phyloP scores from a whole-genome alignment of 1,140 invertebrate genomes.

The Ceratina japonica region DNA sequence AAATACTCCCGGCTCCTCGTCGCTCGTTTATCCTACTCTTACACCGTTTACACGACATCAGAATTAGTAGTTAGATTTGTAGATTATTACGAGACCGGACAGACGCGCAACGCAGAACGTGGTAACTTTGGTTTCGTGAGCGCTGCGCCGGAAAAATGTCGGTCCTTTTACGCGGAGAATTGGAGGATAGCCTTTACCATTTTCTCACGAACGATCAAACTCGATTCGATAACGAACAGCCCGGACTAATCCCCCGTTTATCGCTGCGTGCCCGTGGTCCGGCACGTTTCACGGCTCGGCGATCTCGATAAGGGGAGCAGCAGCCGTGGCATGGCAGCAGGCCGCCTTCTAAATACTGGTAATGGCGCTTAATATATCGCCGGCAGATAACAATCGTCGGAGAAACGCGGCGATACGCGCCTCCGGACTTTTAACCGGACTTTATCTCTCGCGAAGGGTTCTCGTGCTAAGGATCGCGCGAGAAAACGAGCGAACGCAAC shows the following conservation, averaged over 20 bases:
- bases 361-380: constrained; percentile 74
- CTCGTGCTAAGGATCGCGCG: constrained; percentile 53
- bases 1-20: too few species aligned
- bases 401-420: constrained; percentile 69
- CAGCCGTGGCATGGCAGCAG: constrained; percentile 50
- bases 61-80: too few species aligned
- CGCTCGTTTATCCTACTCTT: too few species aligned
- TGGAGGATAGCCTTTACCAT: not conserved
- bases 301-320: constrained; percentile 69
- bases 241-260: constrained; percentile 47
- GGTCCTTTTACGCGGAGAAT: not conserved
- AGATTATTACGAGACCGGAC: too few species aligned
- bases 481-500: constrained; percentile 64
- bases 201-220: constrained; percentile 31
- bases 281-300: constrained; percentile 48
- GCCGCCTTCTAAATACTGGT: constrained; percentile 73
- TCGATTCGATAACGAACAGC: constrained; percentile 48
- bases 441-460: constrained; percentile 55
- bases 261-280: constrained; percentile 47
- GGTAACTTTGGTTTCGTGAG: too few species aligned
- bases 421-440: constrained; percentile 63
- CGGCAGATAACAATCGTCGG: constrained; percentile 71
- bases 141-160: too few species aligned
- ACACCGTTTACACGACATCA: too few species aligned
- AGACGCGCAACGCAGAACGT: too few species aligned